Evolutionary conservation across 2,888 invertebrate genomes (phyloP).

Genomic region (Tetranychus piercei): DNA sequence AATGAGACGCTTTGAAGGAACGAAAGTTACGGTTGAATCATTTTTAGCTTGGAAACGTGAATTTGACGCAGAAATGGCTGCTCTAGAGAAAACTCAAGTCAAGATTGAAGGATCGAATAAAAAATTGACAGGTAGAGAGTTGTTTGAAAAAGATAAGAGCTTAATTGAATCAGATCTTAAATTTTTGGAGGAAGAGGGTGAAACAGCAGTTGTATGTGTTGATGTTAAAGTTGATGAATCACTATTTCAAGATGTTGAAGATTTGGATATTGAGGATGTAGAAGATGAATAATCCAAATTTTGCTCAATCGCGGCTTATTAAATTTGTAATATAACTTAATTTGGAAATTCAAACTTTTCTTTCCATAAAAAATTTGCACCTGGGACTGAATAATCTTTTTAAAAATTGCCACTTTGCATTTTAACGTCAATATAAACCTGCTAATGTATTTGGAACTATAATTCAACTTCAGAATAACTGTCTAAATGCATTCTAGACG

Average conservation of each 20-base stretch:
- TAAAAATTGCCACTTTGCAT: too few relatives aligned
- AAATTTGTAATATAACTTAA: not conserved
- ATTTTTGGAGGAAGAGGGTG: constrained; percentile 65
- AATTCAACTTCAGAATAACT: too few relatives aligned
- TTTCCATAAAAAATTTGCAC: not conserved
- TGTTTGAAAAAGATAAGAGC: constrained; percentile 79
- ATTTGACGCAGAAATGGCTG: constrained; percentile 73
- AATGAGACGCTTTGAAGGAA: constrained; percentile 90
- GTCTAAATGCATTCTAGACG: too few relatives aligned
- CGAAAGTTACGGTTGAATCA: constrained; percentile 79
- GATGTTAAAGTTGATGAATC: constrained; percentile 81
- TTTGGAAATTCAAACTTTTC: not conserved
- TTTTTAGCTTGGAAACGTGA: constrained; percentile 81
- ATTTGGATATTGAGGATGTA: constrained; percentile 45
- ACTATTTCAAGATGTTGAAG: constrained; percentile 67
- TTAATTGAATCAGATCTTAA: constrained; percentile 89
- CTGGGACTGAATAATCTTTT: too few relatives aligned
- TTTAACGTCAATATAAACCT: too few relatives aligned
- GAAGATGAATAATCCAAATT: constrained; percentile 7
- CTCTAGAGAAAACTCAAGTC: constrained; percentile 44
- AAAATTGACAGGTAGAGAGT: constrained; percentile 50
- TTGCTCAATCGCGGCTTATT: not conserved
- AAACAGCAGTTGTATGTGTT: constrained; percentile 42
- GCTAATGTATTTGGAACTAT: too few relatives aligned
- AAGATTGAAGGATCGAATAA: constrained; percentile 11